phyloP scores from a whole-genome alignment of 2,113 vertebrate species.

The Cephalopterus ornatus region DNA sequence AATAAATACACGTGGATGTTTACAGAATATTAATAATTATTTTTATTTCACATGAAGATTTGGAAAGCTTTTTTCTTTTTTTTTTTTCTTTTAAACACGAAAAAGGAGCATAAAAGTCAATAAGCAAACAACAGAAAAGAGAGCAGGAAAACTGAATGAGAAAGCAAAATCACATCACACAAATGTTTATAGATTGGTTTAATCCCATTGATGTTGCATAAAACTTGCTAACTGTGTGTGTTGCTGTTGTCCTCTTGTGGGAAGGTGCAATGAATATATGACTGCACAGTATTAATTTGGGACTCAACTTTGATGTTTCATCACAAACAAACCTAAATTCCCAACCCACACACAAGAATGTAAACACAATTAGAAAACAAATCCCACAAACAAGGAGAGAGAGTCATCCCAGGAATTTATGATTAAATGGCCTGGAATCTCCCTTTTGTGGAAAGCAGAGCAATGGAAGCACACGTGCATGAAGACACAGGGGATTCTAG shows the following conservation, averaged over 20 bases:
- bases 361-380: conserved; percentile 55
- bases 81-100: background rate
- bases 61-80: background rate
- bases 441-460: conserved; percentile 37
- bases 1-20: background rate
- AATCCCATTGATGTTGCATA: background rate
- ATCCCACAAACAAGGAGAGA: conserved; percentile 39
- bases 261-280: background rate
- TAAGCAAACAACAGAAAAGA: background rate
- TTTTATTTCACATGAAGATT: background rate
- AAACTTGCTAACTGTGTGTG: background rate
- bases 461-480: rapidly evolving
- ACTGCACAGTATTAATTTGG: background rate
- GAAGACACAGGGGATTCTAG: background rate
- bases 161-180: background rate
- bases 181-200: background rate
- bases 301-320: conserved; percentile 57
- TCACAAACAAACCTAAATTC: conserved; percentile 60
- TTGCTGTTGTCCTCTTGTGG: background rate
- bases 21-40: background rate
- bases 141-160: background rate
- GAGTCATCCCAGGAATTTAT: conserved; percentile 57
- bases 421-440: conserved; percentile 61
- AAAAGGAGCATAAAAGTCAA: background rate
- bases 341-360: conserved; percentile 59